Conservation (phyloP, 2,888 invertebrate species). For the Ganaspis brasiliensis region DNA sequence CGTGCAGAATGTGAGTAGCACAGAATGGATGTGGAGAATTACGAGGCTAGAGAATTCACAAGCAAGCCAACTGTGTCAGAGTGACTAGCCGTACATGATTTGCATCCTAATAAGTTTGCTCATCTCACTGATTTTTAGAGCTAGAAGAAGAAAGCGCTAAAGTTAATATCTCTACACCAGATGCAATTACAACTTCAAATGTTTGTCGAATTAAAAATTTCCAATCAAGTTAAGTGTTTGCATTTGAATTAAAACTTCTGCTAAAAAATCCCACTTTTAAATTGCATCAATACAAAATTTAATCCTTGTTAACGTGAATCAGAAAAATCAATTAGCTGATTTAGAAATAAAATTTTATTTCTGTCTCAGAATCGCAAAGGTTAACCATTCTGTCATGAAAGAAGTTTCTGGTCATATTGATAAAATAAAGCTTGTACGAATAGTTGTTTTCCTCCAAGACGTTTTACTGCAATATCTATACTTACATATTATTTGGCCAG, state of each 20-base stretch:
- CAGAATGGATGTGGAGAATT: constrained; percentile 34
- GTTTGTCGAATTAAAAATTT: neutral
- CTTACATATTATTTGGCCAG: constrained; percentile 10
- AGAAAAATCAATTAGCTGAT: too few species aligned
- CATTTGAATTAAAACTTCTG: too few species aligned
- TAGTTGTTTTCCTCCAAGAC: neutral
- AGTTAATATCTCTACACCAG: neutral
- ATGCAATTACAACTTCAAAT: neutral
- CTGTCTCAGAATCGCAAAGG: too few species aligned
- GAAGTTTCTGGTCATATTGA: too few species aligned
- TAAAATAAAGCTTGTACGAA: too few species aligned
- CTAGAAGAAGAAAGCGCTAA: neutral
- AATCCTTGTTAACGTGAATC: too few species aligned
- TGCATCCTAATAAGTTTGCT: constrained; percentile 71
- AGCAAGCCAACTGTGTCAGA: constrained; percentile 43
- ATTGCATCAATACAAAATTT: too few species aligned
- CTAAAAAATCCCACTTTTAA: too few species aligned
- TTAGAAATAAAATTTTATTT: too few species aligned
- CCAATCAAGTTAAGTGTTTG: neutral
- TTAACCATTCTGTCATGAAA: too few species aligned
- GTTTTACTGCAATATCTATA: neutral
- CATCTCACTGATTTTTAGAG: constrained; percentile 12
- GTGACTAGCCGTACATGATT: constrained; percentile 57
- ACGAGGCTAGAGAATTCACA: constrained; percentile 22
- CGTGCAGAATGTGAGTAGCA: constrained; percentile 18